Evolutionary conservation across 2,888 invertebrate genomes (phyloP), one percentile per base, ranked within the genome.

Genomic region (Apeira syringaria): DNA sequence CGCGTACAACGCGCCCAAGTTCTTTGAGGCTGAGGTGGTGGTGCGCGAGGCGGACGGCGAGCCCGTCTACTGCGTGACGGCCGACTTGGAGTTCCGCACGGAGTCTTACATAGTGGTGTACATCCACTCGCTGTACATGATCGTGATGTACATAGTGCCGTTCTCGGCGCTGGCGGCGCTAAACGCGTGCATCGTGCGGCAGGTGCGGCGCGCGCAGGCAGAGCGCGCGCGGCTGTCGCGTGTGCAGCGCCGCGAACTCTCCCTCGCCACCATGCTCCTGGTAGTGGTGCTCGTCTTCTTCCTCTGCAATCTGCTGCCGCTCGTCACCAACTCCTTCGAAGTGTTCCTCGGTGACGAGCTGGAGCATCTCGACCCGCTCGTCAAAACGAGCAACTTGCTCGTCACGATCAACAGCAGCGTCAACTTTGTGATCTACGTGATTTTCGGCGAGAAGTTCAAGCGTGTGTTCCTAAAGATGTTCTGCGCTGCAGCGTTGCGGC

Each of bases 331-430:
- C 87, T 94, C 97, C 26, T 92, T 96, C 68, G 96, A 98, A 80
- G 94, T 95, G 25, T 96, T 97, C 58, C 68, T 77, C 43, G 87
- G 80, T 35, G 80, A 81, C 39, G 72, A 70, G 41, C 77, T 87
- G 46, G 86, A 86, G 47, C 65, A 69, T 40, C 76, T 88, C 55
- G 93, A 94, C 61, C 92, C 93, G 65, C 89, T 96, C 63, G 94
- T 97, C 36, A 94, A 95, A 68, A 92, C 93, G 22, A 97, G 96
- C 71, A 99, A 99, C 85, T 92, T 99, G 40, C 92, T 99, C 51
- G 98, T 99, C 41, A 98, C 98, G 52, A 94, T 99, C 76, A 99
- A 99, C 90, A 98, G 98, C 70, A 98, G 98, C 72, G 97, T 98
- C 50, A 99, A 99, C 87, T 99, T 99, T 80, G 94, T 99, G 55